Base-by-base conservation (phyloP, 2,888 invertebrate species). In the Synanthedon myopaeformis region DNA sequence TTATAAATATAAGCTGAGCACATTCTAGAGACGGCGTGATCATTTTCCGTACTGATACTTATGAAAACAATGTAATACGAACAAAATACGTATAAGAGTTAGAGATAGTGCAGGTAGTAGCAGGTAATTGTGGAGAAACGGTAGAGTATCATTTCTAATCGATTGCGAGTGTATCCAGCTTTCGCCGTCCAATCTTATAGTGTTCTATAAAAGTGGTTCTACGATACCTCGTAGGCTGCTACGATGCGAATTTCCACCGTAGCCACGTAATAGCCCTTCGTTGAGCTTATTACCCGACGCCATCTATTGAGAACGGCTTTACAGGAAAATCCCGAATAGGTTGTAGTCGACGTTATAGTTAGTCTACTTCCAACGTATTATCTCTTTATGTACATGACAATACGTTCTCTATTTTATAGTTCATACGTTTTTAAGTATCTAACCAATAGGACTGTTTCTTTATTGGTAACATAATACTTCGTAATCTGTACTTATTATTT, bases 281-380 rank as follows among this genome's bases (percentile, higher is more conserved):
- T 69, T 71, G 79, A 82, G 86, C 85, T 85, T 86, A 86, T 86
- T 86, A 85, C 79, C 70, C 70, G 76, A 70, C 81, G 77, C 82
- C 79, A 82, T 81, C 85, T 80, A 86, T 87, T 85, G 87, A 86
- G 80, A 76, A 74, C 76, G 85, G 86, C 85, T 87, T 85, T 86
- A 70, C 76, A 79, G 72, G 80, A 72, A 85, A 83, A 86, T 85
- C 82, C 78, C 79, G 73, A 79, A 82, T 82, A 80, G 83, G 74
- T 80, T 77, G 41, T 79, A 82, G 76, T 73, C 76, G 69, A 66
- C 63, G 69, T 70, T 73, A 72, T 73, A 73, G 69, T 75, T 82
- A 79, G 79, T 83, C 13, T 49, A 67, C 65, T 67, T 72, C 66
- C 61, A 72, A 65, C 69, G 68, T 73, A 72, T 75, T 75, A 78